Conservation (phyloP, 2,113 vertebrate genomes). For the Thalassoma bifasciatum region DNA sequence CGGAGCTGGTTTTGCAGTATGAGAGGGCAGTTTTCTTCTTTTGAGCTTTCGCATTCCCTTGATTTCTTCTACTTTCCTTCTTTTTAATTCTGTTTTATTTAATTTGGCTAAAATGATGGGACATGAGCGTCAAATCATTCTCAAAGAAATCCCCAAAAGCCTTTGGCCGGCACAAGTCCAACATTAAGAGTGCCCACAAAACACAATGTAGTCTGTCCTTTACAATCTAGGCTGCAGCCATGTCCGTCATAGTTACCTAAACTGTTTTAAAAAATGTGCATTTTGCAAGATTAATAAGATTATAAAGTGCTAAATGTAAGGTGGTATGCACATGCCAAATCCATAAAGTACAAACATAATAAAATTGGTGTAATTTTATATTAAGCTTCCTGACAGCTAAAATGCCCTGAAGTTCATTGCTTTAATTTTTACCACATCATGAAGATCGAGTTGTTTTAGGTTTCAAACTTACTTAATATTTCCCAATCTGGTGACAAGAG, state of each 20-base stretch:
- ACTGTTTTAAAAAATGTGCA: too few species aligned
- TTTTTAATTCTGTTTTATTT: constrained; percentile 48
- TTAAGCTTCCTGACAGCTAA: too few species aligned
- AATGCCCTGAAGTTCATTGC: too few species aligned
- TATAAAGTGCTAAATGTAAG: too few species aligned
- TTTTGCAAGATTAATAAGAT: not conserved
- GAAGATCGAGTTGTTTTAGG: not conserved
- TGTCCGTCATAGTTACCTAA: not conserved
- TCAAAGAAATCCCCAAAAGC: constrained; percentile 33
- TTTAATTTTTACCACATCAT: too few species aligned
- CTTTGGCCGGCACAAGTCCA: constrained; percentile 7
- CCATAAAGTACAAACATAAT: too few species aligned
- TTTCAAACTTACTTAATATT: not conserved
- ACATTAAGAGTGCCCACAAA: constrained; percentile 14
- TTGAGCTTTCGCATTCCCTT: constrained; percentile 17
- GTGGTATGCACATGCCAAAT: too few species aligned
- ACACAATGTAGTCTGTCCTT: constrained; percentile 11
- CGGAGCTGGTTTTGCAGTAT: constrained; percentile 42
- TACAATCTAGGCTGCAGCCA: constrained; percentile 37
- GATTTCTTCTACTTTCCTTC: not conserved
- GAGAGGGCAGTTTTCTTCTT: constrained; percentile 34
- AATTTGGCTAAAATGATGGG: constrained; percentile 29
- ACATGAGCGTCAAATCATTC: constrained; percentile 24
- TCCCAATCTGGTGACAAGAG: not conserved
- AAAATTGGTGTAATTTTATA: too few species aligned